A percentile compares a stretch with the other conserved stretches of the same genome.
phyloP scores from a whole-genome alignment of 2,797 vertebrate genomes.

The Cetoscarus ocellatus region DNA sequence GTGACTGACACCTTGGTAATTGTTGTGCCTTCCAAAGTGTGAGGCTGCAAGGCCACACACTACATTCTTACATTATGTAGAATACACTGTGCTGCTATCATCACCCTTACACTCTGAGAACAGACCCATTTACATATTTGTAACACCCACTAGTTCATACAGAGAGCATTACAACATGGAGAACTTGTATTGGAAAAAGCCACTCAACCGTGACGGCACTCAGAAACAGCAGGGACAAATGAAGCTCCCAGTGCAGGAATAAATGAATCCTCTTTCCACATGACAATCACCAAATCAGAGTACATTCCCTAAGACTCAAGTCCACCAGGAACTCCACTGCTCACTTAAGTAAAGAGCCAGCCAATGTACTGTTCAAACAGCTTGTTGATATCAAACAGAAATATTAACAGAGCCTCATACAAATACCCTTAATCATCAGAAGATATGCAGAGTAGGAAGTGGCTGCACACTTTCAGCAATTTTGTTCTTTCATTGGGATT shows the following conservation, averaged over 20 bases:
- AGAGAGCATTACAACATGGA: neutral
- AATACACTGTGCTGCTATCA: neutral
- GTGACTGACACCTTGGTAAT: slow-evolving; percentile 10
- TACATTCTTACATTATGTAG: neutral
- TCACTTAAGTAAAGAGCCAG: slow-evolving; percentile 4
- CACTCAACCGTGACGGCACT: slow-evolving; percentile 33
- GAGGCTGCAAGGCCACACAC: neutral
- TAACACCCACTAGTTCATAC: slow-evolving; percentile 2
- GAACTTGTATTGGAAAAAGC: slow-evolving; percentile 25
- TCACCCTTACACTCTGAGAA: slow-evolving; percentile 3
- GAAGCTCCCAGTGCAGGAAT: slow-evolving; percentile 39
- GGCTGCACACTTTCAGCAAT: neutral
- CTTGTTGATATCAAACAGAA: neutral
- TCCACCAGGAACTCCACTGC: neutral
- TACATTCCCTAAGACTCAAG: slow-evolving; percentile 10
- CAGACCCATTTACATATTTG: slow-evolving; percentile 46
- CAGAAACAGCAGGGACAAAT: slow-evolving; percentile 27
- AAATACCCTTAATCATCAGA: neutral
- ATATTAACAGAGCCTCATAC: neutral
- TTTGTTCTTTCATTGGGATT: slow-evolving; percentile 11
- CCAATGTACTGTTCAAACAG: slow-evolving; percentile 22
- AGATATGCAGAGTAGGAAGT: neutral
- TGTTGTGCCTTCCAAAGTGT: neutral
- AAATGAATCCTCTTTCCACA: slow-evolving; percentile 40
- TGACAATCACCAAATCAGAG: slow-evolving; percentile 36